Evolutionary conservation across 2,113 vertebrate genomes (phyloP).

Genomic region (Cebus imitator): DNA sequence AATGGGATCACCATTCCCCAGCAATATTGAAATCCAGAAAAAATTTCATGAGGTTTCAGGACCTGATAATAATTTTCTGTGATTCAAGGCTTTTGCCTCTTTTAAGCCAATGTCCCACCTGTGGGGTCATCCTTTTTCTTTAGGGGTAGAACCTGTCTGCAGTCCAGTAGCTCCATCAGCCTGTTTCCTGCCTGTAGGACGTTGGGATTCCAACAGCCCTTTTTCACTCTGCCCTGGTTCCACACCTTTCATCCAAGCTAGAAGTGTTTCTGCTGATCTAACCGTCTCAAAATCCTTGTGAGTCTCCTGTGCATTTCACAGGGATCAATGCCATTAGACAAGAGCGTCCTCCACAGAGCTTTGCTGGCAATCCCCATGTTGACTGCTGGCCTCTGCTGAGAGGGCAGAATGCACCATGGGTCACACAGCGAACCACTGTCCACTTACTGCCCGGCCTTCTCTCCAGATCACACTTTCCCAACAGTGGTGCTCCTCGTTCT

Average conservation of each 20-base stretch:
- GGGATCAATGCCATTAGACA: neutral
- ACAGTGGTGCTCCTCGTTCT: neutral
- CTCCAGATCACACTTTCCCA: neutral
- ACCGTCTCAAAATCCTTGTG: neutral
- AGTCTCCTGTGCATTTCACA: neutral
- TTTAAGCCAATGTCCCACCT: fast-evolving
- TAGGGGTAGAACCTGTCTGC: neutral
- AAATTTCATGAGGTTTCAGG: neutral
- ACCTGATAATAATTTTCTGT: neutral
- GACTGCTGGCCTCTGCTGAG: neutral
- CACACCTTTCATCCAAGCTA: neutral
- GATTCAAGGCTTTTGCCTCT: neutral
- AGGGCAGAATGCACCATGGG: neutral
- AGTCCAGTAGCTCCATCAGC: neutral
- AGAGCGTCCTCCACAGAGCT: neutral
- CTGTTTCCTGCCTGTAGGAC: neutral
- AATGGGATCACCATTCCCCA: neutral
- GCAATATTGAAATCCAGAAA: neutral
- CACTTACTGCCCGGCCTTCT: neutral
- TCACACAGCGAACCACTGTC: neutral
- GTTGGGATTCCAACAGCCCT: neutral
- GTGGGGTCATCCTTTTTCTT: neutral
- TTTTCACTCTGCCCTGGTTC: neutral
- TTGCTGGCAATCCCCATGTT: neutral
- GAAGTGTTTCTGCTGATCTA: neutral